Evolutionary conservation across 2,113 vertebrate genomes (phyloP), one percentile per base, ranked within the genome.

Genomic region (Arothron firmamentum): DNA sequence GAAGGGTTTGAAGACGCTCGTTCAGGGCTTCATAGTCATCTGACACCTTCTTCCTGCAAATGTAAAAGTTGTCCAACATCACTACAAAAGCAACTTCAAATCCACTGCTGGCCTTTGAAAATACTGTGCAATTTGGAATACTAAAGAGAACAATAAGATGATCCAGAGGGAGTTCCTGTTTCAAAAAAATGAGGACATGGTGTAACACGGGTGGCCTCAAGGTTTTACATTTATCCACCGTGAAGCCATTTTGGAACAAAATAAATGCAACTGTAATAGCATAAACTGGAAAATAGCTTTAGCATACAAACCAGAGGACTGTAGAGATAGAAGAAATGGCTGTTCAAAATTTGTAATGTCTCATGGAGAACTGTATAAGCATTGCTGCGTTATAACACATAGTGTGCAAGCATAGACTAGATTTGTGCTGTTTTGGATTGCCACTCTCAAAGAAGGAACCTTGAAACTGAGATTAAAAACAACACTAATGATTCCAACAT

Each of bases 11-110:
- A n/a, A 99, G 94, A 8, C 94, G 91, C 1, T 95, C 92, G 42
- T 92, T 90, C 71, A 99, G 92, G 57, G 92, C 91, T 56, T 92
- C 90, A 47, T 98, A 98, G 85, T 98, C 95, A 7, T 78, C 88
- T 15, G 94, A 92, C 54, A 99, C 89, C 81, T 96, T 97, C 81
- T 86, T 92, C 96, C 97, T 99, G 88, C 76, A 78, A 38, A 38
- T 38, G 34, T 56, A 71, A 48, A 56, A 75, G 31, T 17, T 4
- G 34, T 12, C 8, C 8, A 38, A 38, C 11, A 38, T 38, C 34
- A 38, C 8, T 10, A 9, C 34, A 38, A 38, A 38, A 4, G 34
- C 34, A n/a, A 47, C 45, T 47, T n/a, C 2, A 2, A 45, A 45
- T 17, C 14, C 43, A 34, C 14, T 28, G 25, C 4, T 28, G 25